Conservation (phyloP, 2,797 vertebrate genomes). For the Acrocephalus scirpaceus region DNA sequence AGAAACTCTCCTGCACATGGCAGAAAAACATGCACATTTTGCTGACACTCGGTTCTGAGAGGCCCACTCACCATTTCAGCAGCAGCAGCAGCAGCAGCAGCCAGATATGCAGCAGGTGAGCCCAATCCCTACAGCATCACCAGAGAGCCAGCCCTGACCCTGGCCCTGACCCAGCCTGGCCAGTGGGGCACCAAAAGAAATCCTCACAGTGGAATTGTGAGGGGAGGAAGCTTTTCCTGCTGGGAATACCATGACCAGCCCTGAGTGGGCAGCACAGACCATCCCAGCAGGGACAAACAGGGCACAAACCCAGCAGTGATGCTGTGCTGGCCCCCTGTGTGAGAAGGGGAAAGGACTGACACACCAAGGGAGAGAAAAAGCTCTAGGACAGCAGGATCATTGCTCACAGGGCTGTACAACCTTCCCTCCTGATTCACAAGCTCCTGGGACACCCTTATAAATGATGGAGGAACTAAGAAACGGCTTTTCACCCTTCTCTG, state of each 20-base stretch:
- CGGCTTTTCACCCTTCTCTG: neutral
- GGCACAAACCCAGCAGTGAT: neutral
- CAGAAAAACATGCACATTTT: neutral
- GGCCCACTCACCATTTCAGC: neutral
- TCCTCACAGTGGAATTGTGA: neutral
- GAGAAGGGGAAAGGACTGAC: neutral
- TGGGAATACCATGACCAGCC: neutral
- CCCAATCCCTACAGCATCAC: neutral
- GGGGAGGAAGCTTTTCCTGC: neutral
- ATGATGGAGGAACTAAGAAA: neutral
- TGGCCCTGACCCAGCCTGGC: neutral
- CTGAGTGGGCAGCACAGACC: neutral
- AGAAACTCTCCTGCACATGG: neutral
- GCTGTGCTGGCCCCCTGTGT: neutral
- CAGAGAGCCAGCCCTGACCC: neutral
- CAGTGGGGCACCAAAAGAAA: neutral
- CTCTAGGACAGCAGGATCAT: neutral
- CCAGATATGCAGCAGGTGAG: neutral
- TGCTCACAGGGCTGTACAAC: neutral
- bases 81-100: conserved; percentile 21
- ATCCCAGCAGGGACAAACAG: neutral
- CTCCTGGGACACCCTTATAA: neutral
- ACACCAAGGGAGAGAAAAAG: neutral
- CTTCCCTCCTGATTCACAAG: neutral
- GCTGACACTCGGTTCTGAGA: neutral